Evolutionary conservation across 1,140 invertebrate genomes (phyloP).

Genomic region (Cydia strobilella): DNA sequence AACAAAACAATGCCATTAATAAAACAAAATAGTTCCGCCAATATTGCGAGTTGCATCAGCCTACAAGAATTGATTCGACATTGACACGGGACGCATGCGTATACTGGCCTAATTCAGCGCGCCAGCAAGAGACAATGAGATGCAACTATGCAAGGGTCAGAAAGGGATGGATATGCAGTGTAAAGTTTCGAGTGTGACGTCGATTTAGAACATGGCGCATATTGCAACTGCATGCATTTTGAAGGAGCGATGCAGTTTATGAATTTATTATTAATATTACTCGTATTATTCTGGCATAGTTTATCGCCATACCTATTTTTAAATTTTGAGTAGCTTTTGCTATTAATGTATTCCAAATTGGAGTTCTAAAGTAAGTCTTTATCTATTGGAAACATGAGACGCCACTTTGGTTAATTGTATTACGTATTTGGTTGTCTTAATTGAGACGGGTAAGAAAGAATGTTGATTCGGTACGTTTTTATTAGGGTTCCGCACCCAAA

Average conservation of each 20-base stretch:
- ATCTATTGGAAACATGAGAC: background rate
- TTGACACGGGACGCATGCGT: slow-evolving; percentile 76
- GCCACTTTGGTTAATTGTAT: background rate
- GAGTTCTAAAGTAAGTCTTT: background rate
- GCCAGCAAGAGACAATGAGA: slow-evolving; percentile 46
- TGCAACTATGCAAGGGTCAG: slow-evolving; percentile 37
- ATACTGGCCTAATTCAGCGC: slow-evolving; percentile 66
- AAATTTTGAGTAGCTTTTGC: background rate
- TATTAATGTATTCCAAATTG: background rate
- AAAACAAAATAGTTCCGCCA: slow-evolving; percentile 43
- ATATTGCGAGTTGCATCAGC: slow-evolving; percentile 70
- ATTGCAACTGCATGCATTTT: slow-evolving; percentile 69
- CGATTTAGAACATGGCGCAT: slow-evolving; percentile 68
- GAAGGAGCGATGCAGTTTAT: slow-evolving; percentile 40
- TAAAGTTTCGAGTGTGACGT: slow-evolving; percentile 45
- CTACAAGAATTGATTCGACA: slow-evolving; percentile 77
- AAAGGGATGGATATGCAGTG: slow-evolving; percentile 49
- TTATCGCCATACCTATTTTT: background rate
- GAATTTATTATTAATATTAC: slow-evolving; percentile 21
- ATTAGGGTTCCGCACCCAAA: too few relatives aligned
- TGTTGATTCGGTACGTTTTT: background rate
- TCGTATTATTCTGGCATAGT: background rate
- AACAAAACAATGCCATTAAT: slow-evolving; percentile 47
- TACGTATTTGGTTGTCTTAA: background rate
- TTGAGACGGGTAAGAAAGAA: slow-evolving; percentile 2